These are phyloP conservation scores for Pandemis cinnamomeana DNA, from an alignment of 2,888 invertebrate species.

Conservation along the genomic window DNA sequence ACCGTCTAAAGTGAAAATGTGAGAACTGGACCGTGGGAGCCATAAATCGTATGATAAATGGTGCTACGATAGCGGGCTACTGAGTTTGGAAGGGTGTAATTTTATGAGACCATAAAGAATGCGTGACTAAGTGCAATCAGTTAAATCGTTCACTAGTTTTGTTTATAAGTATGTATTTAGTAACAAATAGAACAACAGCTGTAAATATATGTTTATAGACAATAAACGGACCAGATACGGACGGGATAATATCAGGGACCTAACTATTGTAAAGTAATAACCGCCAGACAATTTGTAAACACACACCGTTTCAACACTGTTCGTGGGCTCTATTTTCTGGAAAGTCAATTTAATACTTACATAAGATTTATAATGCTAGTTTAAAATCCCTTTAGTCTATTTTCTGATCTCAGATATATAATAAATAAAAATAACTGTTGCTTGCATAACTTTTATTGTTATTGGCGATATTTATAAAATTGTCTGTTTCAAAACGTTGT, in stretches of 20 bases:
- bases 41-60: slow-evolving; percentile 40
- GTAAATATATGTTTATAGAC: slow-evolving; percentile 12
- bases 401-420: background rate
- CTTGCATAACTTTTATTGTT: slow-evolving; percentile 13
- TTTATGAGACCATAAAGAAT: slow-evolving; percentile 32
- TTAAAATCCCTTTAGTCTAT: background rate
- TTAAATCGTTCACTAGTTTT: slow-evolving; percentile 23
- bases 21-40: slow-evolving; percentile 10
- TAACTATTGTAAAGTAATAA: slow-evolving; percentile 4
- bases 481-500: background rate
- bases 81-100: slow-evolving; percentile 37
- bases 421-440: background rate
- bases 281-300: background rate
- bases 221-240: background rate
- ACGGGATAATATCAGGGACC: background rate
- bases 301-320: background rate
- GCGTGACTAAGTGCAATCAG: slow-evolving; percentile 42
- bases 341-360: background rate
- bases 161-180: background rate
- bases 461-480: background rate
- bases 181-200: slow-evolving; percentile 4
- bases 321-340: background rate
- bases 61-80: slow-evolving; percentile 21
- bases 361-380: background rate
- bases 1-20: slow-evolving; percentile 6